These are phyloP conservation scores for Dasyornis broadbenti DNA, from an alignment of 2,113 vertebrate genomes.

Conservation along the genomic window DNA sequence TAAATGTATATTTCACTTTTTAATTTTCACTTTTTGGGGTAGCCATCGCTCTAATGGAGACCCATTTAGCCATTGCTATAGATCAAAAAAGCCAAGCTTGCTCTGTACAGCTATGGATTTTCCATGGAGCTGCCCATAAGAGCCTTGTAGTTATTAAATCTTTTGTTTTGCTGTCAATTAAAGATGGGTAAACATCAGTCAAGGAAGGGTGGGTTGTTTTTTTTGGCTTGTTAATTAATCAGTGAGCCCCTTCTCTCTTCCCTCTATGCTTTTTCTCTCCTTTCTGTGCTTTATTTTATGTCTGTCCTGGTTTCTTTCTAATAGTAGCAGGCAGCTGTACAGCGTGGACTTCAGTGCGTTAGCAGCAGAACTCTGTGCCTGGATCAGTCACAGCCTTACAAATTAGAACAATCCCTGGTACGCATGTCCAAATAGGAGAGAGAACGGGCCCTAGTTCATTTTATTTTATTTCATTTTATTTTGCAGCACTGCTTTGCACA, in stretches of 20 bases:
- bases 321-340: slow-evolving; percentile 54
- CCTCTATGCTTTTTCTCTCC: not conserved
- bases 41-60: slow-evolving; percentile 54
- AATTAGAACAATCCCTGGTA: slow-evolving; percentile 42
- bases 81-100: slow-evolving; percentile 58
- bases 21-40: slow-evolving; percentile 64
- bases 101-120: slow-evolving; percentile 31
- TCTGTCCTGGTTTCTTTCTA: slow-evolving; percentile 54
- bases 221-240: slow-evolving; percentile 60
- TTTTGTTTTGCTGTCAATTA: slow-evolving; percentile 68
- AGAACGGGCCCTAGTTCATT: not conserved
- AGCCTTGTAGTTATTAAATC: slow-evolving; percentile 58
- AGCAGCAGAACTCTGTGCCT: slow-evolving; percentile 9
- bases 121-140: slow-evolving; percentile 51
- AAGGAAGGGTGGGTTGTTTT: not conserved
- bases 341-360: not conserved
- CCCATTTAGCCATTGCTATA: slow-evolving; percentile 52
- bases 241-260: slow-evolving; percentile 37
- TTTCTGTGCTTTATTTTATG: slow-evolving; percentile 41
- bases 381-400: slow-evolving; percentile 57
- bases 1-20: slow-evolving; percentile 52
- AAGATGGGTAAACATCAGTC: slow-evolving; percentile 60
- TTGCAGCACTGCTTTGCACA: slow-evolving; percentile 14
- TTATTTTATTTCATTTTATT: not conserved
- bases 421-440: slow-evolving; percentile 4